These are phyloP conservation scores for Cnemophilus loriae DNA, from an alignment of 2,113 vertebrate species.

Conservation along the genomic window DNA sequence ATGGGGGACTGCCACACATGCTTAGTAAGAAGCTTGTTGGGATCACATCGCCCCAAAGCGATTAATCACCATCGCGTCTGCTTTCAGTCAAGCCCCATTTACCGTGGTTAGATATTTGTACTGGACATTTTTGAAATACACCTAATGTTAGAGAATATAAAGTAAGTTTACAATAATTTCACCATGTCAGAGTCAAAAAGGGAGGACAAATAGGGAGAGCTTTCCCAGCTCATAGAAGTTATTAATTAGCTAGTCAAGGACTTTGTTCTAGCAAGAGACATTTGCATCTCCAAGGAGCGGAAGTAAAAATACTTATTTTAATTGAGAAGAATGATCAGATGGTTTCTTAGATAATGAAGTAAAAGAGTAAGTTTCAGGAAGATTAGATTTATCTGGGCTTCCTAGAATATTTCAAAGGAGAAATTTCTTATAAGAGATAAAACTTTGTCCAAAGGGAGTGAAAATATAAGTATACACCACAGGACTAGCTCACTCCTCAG, in stretches of 20 bases:
- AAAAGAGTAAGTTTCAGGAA: neutral
- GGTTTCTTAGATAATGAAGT: neutral
- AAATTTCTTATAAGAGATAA: neutral
- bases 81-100: neutral
- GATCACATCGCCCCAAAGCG: neutral
- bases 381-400: neutral
- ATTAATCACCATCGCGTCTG: neutral
- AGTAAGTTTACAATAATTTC: neutral
- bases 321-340: slow-evolving; percentile 37
- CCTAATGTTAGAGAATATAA: neutral
- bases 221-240: neutral
- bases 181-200: neutral
- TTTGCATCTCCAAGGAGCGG: slow-evolving; percentile 17
- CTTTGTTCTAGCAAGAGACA: neutral
- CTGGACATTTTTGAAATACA: neutral
- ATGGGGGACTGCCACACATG: neutral
- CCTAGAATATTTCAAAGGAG: neutral
- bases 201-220: neutral
- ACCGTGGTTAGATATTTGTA: neutral
- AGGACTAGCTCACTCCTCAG: neutral
- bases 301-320: slow-evolving; percentile 35
- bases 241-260: slow-evolving; percentile 31
- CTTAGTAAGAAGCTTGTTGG: neutral
- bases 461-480: neutral
- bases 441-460: neutral